Percentiles rank a stretch among this genome's conserved stretches.
These are phyloP conservation scores for Tauraco hartlaubi DNA, from an alignment of 2,797 vertebrate genomes.

Conservation along the genomic window DNA sequence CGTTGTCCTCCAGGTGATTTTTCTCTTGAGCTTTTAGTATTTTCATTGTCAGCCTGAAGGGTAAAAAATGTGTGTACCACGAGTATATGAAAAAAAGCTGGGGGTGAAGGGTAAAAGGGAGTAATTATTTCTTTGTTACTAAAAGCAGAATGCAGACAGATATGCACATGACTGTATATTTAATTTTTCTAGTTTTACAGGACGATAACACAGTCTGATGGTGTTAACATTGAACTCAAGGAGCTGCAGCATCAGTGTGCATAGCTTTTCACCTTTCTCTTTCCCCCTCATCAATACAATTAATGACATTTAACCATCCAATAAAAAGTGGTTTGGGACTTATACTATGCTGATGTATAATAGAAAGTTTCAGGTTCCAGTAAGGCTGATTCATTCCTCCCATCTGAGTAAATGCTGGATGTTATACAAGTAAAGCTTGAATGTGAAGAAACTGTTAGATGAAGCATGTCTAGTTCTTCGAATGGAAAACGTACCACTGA, in stretches of 20 bases:
- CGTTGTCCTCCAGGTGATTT: neutral
- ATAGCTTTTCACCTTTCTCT: neutral
- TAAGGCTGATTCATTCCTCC: neutral
- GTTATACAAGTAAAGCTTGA: neutral
- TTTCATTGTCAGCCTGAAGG: neutral
- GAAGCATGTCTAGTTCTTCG: neutral
- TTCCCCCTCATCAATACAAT: neutral
- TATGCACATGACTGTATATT: neutral
- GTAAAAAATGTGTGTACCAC: neutral
- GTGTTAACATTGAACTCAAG: neutral
- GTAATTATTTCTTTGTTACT: neutral
- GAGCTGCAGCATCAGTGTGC: neutral
- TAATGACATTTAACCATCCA: neutral
- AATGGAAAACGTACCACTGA: neutral
- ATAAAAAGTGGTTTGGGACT: neutral
- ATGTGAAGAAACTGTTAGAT: neutral
- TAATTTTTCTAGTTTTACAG: neutral
- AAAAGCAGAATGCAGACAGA: neutral
- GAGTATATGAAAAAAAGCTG: neutral
- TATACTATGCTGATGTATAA: neutral
- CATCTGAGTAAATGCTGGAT: neutral
- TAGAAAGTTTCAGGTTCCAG: neutral
- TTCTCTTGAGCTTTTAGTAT: neutral
- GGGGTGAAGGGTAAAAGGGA: neutral
- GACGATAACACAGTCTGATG: neutral